phyloP scores from a whole-genome alignment of 1,140 invertebrate species.

The Eriosoma lanigerum region DNA sequence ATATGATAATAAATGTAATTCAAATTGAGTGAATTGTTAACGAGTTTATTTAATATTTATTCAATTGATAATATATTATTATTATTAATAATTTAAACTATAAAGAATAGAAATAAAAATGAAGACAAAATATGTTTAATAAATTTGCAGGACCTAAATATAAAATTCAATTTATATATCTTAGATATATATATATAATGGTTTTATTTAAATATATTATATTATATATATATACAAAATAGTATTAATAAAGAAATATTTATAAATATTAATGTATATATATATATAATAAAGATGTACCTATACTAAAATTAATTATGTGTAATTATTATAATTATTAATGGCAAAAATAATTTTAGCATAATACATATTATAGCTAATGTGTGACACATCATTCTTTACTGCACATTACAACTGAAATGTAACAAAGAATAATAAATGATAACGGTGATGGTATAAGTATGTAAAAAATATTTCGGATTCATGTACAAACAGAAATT shows the following conservation, averaged over 20 bases:
- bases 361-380: conserved; percentile 1
- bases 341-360: conserved; percentile 32
- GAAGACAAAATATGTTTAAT: conserved; percentile 21
- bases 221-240: conserved; percentile 49
- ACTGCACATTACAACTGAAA: conserved; percentile 36
- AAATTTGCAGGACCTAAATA: conserved; percentile 46
- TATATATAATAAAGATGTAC: conserved; percentile 18
- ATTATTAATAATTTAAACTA: conserved; percentile 19
- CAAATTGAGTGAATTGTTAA: conserved; percentile 44
- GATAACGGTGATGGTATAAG: conserved; percentile 5
- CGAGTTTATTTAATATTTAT: conserved; percentile 20
- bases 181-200: conserved; percentile 36
- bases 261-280: conserved; percentile 41
- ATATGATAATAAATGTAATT: conserved; percentile 41
- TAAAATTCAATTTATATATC: conserved; percentile 48
- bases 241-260: conserved; percentile 50
- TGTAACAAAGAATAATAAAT: neutral
- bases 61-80: conserved; percentile 13
- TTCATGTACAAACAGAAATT: conserved; percentile 13
- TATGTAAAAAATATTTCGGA: conserved; percentile 4
- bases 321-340: conserved; percentile 13
- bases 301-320: conserved; percentile 47
- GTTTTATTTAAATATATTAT: conserved; percentile 40
- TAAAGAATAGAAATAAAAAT: conserved; percentile 46
- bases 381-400: conserved; percentile 26